phyloP scores from a whole-genome alignment of 2,888 invertebrate species.

The Plebejus argus region DNA sequence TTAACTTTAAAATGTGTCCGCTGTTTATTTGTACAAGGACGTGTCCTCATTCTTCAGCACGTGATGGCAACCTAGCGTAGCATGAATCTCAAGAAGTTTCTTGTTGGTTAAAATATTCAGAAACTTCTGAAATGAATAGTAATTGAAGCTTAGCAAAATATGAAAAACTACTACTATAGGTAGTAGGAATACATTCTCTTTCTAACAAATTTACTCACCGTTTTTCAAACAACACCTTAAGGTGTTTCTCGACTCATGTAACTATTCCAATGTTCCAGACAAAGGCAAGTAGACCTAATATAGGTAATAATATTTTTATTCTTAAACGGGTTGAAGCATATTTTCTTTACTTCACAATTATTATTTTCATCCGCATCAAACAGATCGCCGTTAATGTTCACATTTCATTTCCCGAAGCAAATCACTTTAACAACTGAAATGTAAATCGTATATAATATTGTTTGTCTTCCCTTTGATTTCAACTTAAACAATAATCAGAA shows the following conservation, averaged over 20 bases:
- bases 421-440: neutral
- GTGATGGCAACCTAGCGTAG: neutral
- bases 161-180: too few relatives aligned
- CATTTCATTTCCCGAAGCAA: neutral
- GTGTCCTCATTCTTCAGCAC: neutral
- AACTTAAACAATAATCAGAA: slow-evolving; percentile 8
- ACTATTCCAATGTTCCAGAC: too few relatives aligned
- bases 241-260: too few relatives aligned
- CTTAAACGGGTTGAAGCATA: neutral
- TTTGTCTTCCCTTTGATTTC: slow-evolving; percentile 12
- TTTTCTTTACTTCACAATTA: neutral
- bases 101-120: neutral
- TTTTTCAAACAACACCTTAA: too few relatives aligned
- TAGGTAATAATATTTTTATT: neutral
- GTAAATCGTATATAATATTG: neutral
- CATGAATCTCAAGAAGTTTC: neutral
- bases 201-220: too few relatives aligned
- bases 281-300: too few relatives aligned
- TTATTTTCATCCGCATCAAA: neutral
- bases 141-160: too few relatives aligned
- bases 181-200: too few relatives aligned
- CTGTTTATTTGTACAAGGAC: neutral
- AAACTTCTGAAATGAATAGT: neutral
- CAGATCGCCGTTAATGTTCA: neutral
- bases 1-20: neutral